phyloP scores from a whole-genome alignment of 1,140 invertebrate genomes.

The Tyrophagus putrescentiae region DNA sequence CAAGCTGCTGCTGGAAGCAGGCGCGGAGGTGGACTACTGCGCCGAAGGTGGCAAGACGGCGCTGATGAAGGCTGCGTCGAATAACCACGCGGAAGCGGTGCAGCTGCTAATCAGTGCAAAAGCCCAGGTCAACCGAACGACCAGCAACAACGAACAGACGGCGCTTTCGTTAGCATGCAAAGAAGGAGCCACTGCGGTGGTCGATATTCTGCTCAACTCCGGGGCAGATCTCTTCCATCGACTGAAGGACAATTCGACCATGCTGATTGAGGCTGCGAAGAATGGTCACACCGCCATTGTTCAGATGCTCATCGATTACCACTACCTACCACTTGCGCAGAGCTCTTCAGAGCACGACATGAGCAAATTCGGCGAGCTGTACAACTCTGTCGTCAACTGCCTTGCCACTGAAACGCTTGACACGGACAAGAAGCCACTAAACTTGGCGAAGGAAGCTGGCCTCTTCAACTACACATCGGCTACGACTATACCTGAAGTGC shows the following conservation, averaged over 20 bases:
- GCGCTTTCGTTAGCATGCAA: slow-evolving; percentile 91
- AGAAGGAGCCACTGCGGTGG: slow-evolving; percentile 79
- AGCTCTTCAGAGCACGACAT: too few relatives aligned
- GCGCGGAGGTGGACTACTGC: slow-evolving; percentile 81
- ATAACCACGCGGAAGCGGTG: slow-evolving; percentile 94
- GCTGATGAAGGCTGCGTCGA: slow-evolving; percentile 95
- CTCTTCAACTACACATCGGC: too few relatives aligned
- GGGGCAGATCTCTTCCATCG: slow-evolving; percentile 89
- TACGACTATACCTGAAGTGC: too few relatives aligned
- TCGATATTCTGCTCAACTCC: slow-evolving; percentile 72
- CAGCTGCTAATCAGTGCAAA: slow-evolving; percentile 85
- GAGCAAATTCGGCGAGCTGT: too few relatives aligned
- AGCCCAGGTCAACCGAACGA: slow-evolving; percentile 64
- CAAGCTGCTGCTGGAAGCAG: slow-evolving; percentile 66
- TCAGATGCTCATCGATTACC: slow-evolving; percentile 82
- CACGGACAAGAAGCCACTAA: too few relatives aligned
- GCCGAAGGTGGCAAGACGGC: slow-evolving; percentile 88
- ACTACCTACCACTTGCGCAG: slow-evolving; percentile 61
- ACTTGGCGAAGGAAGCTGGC: too few relatives aligned
- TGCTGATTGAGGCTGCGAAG: slow-evolving; percentile 94
- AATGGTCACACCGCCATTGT: slow-evolving; percentile 90
- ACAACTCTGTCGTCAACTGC: too few relatives aligned
- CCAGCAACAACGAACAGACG: slow-evolving; percentile 91
- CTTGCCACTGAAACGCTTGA: too few relatives aligned
- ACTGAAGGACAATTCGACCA: slow-evolving; percentile 88